Evolutionary conservation across 2,113 vertebrate genomes (phyloP), one percentile per base, ranked within the genome.

Genomic region (Lanius collurio): DNA sequence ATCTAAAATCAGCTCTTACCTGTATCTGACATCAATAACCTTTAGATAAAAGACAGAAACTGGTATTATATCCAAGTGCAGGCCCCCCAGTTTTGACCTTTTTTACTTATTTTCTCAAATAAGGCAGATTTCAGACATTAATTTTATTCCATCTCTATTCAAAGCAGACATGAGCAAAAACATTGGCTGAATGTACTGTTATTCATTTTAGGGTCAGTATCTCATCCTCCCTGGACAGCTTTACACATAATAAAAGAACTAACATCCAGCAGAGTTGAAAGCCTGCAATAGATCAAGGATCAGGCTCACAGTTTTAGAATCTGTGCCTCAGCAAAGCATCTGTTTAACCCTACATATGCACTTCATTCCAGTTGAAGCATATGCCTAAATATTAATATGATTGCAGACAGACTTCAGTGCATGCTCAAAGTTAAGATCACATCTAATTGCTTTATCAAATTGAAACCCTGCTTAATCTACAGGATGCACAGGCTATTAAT

Each of bases 221-320:
- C 93, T 92, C 76, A 86, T 95, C 73, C 56, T 94, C 80, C 56
- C 59, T 78, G 75, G 79, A 74, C 80, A 96, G 56, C 75, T 94
- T 96, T 94, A 90, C 85, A 86, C 76, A 81, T 86, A 90, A 78
- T 90, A 92, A 96, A 96, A 93, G 62, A 69, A 42, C 77, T 89
- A 89, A 79, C 62, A 93, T 95, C 84, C 90, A 91, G 67, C 90
- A 93, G 91, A 96, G 94, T 93, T 96, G 90, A 95, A 96, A 96
- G 82, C 67, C 55, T 94, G 90, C 68, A 83, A 59, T 5, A 96
- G 82, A 91, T 91, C 75, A 90, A 90, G 90, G 90, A 95, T 91
- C 85, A 88, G 92, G 64, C 85, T 96, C 85, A 65, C 49, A 90
- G 56, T 96, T 95, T 90, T 75, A 91, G 88, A 76, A 87, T 89